phyloP scores from a whole-genome alignment of 2,797 vertebrate species.

The Coilia nasus region DNA sequence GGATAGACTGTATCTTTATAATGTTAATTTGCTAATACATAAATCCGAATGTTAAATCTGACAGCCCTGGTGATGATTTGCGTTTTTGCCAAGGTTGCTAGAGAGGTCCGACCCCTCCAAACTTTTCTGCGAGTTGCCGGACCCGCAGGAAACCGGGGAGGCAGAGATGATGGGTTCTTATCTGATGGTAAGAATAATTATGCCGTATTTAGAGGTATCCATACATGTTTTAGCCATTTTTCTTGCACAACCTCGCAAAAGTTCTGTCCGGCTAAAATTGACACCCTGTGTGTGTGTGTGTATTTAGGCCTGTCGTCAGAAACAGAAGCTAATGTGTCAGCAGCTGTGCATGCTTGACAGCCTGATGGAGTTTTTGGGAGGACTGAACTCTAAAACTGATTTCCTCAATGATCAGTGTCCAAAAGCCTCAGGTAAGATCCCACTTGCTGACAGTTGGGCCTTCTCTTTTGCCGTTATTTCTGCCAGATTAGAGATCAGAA shows the following conservation, averaged over 20 bases:
- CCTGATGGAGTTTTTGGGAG: slow-evolving; percentile 69
- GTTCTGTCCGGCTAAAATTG: not conserved
- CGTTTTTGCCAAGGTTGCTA: slow-evolving; percentile 58
- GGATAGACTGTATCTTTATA: too few species aligned
- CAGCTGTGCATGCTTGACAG: slow-evolving; percentile 74
- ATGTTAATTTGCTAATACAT: too few species aligned
- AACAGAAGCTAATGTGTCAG: slow-evolving; percentile 72
- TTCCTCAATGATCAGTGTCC: slow-evolving; percentile 62
- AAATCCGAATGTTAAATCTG: not conserved
- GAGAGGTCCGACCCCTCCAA: slow-evolving; percentile 63
- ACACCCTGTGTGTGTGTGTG: not conserved
- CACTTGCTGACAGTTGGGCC: not conserved
- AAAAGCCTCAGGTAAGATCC: slow-evolving; percentile 58
- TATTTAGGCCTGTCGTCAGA: slow-evolving; percentile 69
- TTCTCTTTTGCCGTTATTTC: not conserved
- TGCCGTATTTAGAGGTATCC: not conserved
- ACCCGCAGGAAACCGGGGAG: slow-evolving; percentile 60
- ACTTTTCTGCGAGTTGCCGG: slow-evolving; percentile 50
- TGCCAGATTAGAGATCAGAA: not conserved
- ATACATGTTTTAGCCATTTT: not conserved
- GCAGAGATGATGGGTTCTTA: slow-evolving; percentile 60
- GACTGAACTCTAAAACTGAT: slow-evolving; percentile 62
- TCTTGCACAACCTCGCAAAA: not conserved
- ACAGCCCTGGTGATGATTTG: too few species aligned
- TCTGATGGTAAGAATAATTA: slow-evolving; percentile 62